phyloP scores from a whole-genome alignment of 2,797 vertebrate genomes.

The Anguilla obscura region DNA sequence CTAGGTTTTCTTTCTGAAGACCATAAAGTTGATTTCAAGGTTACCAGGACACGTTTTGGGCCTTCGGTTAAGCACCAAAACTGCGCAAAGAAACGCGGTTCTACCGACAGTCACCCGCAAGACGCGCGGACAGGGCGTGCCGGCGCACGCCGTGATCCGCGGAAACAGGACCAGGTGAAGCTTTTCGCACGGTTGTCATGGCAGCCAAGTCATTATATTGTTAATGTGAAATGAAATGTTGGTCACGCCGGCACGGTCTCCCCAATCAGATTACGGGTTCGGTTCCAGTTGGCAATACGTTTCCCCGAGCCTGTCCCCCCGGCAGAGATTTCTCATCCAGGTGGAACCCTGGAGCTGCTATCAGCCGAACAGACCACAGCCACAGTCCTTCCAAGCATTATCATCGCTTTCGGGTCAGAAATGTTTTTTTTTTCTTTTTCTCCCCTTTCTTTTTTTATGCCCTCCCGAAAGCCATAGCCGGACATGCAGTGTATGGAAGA shows the following conservation, averaged over 20 bases:
- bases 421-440: neutral
- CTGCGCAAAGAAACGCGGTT: neutral
- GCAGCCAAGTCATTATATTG: neutral
- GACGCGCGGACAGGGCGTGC: neutral
- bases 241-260: neutral
- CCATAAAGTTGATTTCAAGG: neutral
- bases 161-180: neutral
- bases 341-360: neutral
- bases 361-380: neutral
- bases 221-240: slow-evolving; percentile 17
- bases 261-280: neutral
- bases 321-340: neutral
- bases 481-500: neutral
- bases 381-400: neutral
- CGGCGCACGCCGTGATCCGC: neutral
- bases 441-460: neutral
- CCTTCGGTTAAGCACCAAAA: neutral
- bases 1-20: neutral
- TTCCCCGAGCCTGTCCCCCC: neutral
- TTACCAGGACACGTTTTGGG: neutral
- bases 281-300: neutral
- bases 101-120: neutral
- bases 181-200: neutral
- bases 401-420: neutral
- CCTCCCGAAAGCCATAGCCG: neutral